These are phyloP conservation scores for Himalopsyche phryganea DNA, from an alignment of 1,140 invertebrate species.

Conservation along the genomic window DNA sequence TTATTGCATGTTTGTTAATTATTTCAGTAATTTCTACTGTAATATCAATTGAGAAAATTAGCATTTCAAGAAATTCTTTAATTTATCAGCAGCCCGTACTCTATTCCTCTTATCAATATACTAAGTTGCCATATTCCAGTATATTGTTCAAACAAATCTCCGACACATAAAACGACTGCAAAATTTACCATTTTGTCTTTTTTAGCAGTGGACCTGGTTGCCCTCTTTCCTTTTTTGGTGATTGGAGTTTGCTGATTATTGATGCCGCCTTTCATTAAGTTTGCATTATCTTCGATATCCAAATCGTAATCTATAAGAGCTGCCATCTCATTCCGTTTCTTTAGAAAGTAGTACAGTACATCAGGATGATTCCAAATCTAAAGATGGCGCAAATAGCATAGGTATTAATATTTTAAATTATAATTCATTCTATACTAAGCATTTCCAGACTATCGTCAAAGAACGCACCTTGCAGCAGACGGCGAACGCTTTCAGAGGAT, in stretches of 20 bases:
- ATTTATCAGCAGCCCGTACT: too few species aligned
- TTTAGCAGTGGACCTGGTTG: conserved; percentile 45
- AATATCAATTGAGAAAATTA: too few species aligned
- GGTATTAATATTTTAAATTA: background rate
- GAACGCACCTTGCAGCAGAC: conserved; percentile 89
- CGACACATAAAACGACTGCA: too few species aligned
- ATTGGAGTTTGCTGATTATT: conserved; percentile 37
- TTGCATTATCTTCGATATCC: conserved; percentile 65
- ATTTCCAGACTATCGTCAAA: conserved; percentile 11
- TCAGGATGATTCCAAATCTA: conserved; percentile 99
- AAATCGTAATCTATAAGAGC: conserved; percentile 85
- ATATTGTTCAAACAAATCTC: too few species aligned
- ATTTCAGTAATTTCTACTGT: too few species aligned
- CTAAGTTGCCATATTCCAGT: too few species aligned
- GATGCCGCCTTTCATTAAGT: conserved; percentile 37
- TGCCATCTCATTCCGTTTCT: conserved; percentile 74
- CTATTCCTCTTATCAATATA: too few species aligned
- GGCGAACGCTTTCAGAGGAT: conserved; percentile 96
- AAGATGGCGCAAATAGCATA: background rate
- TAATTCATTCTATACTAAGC: background rate
- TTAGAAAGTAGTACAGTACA: conserved; percentile 87
- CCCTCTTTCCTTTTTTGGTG: conserved; percentile 42
- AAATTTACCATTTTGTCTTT: conserved; percentile 34
- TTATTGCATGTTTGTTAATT: too few species aligned
- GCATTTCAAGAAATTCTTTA: too few species aligned